Conservation (phyloP, 2,113 vertebrate species). For the Vidua chalybeata region DNA sequence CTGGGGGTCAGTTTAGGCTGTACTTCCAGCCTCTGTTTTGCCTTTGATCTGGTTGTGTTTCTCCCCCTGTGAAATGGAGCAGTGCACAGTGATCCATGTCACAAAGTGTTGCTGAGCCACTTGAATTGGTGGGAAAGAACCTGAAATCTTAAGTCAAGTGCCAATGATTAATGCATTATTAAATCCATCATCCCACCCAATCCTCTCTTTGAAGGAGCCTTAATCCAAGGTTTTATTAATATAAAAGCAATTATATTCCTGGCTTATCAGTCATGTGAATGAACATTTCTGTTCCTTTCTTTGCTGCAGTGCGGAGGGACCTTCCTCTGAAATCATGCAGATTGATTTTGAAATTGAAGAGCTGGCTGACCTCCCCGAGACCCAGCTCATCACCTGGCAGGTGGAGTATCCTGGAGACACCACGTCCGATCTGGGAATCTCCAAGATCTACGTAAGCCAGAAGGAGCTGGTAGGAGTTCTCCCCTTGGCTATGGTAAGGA, state of each 20-base stretch:
- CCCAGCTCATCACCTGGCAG: slow-evolving; percentile 91
- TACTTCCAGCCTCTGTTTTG: not conserved
- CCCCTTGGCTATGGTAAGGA: slow-evolving; percentile 90
- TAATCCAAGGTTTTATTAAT: not conserved
- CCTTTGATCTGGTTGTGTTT: not conserved
- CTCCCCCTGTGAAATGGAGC: not conserved
- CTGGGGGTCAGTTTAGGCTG: not conserved
- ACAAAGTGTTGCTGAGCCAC: not conserved
- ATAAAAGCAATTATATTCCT: not conserved
- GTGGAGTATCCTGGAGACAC: slow-evolving; percentile 82
- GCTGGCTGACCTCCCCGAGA: slow-evolving; percentile 75
- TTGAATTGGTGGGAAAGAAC: not conserved
- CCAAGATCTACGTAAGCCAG: slow-evolving; percentile 87
- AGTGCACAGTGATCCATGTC: not conserved
- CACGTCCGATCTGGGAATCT: slow-evolving; percentile 79
- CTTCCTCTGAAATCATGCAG: slow-evolving; percentile 86
- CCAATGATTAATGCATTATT: not conserved
- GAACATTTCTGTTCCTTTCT: not conserved
- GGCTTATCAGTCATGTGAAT: not conserved
- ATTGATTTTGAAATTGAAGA: slow-evolving; percentile 89
- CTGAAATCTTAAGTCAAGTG: not conserved
- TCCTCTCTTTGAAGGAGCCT: not conserved
- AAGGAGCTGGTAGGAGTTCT: slow-evolving; percentile 86
- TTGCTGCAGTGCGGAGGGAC: slow-evolving; percentile 40
- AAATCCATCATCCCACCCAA: not conserved